These are phyloP conservation scores for Fissipunctia ypsillon DNA, from an alignment of 2,888 invertebrate species.

Conservation along the genomic window DNA sequence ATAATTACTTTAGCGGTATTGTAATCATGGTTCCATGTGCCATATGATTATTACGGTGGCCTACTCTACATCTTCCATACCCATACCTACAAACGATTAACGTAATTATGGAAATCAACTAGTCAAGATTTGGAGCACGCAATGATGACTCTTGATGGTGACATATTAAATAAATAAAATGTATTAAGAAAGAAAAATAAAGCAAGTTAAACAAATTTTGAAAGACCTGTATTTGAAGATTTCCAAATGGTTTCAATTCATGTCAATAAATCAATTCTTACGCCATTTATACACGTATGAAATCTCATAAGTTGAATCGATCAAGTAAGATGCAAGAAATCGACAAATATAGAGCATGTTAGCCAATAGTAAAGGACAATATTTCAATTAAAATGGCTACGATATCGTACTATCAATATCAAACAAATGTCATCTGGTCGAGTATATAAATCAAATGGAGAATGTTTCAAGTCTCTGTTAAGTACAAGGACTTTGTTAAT, in stretches of 20 bases:
- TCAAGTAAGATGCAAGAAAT: constrained; percentile 26
- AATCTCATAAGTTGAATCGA: constrained; percentile 27
- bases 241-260: constrained; percentile 22
- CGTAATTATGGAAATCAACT: constrained; percentile 20
- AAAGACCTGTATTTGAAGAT: constrained; percentile 16
- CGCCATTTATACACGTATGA: constrained; percentile 7
- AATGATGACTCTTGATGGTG: constrained; percentile 13
- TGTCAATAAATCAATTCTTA: constrained; percentile 17
- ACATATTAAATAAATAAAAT: background rate
- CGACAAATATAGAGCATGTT: constrained; percentile 30
- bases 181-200: constrained; percentile 3
- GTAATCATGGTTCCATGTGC: constrained; percentile 1
- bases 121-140: constrained; percentile 13
- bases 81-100: background rate
- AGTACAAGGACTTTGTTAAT: constrained; percentile 57
- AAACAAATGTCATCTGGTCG: constrained; percentile 55
- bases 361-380: constrained; percentile 16
- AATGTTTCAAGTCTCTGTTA: constrained; percentile 56
- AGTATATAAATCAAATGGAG: constrained; percentile 57
- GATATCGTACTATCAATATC: constrained; percentile 27
- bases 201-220: constrained; percentile 11
- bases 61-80: constrained; percentile 10
- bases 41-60: constrained; percentile 26
- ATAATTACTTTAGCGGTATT: constrained; percentile 30
- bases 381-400: constrained; percentile 20